Evolutionary conservation across 2,888 invertebrate genomes (phyloP).

Genomic region (Euplagia quadripunctaria): DNA sequence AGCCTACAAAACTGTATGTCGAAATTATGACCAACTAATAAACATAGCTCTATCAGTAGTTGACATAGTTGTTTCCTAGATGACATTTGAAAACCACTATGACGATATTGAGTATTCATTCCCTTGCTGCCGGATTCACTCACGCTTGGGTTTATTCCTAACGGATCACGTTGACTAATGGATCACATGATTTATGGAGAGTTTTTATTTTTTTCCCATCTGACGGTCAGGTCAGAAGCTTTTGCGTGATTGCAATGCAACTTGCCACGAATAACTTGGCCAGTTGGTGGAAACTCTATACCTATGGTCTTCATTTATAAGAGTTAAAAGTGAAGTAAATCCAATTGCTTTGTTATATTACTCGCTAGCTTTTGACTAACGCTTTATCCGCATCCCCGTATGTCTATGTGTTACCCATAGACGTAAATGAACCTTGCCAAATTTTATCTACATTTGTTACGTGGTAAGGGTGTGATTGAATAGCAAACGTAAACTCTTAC

Average conservation of each 20-base stretch:
- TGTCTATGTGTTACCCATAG: not conserved
- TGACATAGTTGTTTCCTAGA: not conserved
- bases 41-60: conserved; percentile 9
- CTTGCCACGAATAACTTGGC: not conserved
- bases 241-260: not conserved
- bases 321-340: not conserved
- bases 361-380: not conserved
- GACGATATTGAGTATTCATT: not conserved
- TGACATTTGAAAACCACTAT: not conserved
- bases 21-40: not conserved
- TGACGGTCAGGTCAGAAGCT: not conserved
- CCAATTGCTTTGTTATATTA: not conserved
- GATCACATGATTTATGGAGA: not conserved
- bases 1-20: not conserved
- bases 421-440: not conserved
- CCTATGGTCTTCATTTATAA: not conserved
- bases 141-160: not conserved
- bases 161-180: not conserved
- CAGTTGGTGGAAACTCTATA: not conserved
- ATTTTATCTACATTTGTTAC: not conserved
- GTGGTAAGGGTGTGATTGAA: not conserved
- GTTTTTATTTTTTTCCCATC: not conserved
- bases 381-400: not conserved
- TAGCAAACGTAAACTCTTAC: conserved; percentile 9
- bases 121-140: not conserved